Base-by-base conservation (phyloP, 2,113 vertebrate species). In the Anser brachyrhynchus region DNA sequence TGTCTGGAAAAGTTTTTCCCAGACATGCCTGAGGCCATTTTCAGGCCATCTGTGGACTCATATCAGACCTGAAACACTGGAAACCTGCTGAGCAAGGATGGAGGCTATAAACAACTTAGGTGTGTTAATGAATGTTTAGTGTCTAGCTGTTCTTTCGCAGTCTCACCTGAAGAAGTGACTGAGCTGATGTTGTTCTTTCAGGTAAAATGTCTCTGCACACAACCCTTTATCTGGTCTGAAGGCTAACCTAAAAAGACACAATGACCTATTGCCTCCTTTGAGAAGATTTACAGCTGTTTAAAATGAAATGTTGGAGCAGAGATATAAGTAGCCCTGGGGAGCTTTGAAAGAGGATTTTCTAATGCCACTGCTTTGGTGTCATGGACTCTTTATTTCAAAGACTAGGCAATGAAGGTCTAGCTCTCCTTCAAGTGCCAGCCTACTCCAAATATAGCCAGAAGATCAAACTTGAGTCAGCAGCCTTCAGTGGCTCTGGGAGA, bases 31-130 rank as follows among this genome's bases (percentile, higher is more conserved):
- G 1, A 87, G 59, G 92, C 65, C 5, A 1, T 78, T 95, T 87
- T 70, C 86, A 93, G 89, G 81, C 17, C 61, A 78, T 35, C 43
- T 85, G 35, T 41, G 58, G 43, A 79, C 21, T 82, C 74, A 76
- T 54, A 93, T 35, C 58, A 82, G 84, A 87, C 62, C 61, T 91
- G 91, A 91, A 90, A 80, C 41, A 41, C 67, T 80, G 69, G 55
- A 93, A 97, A 97, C 89, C 87, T 95, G 87, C 62, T 91, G 84
- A 82, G 71, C 87, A 82, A 82, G 94, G 80, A 37, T 84, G 70
- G 43, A 61, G 81, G 39, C 70, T 84, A 19, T 70, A 93, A 96
- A 87, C 91, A 87, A 8, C 21, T 64, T 65, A 72, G 39, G 29
- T 89, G 62, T 58, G 87, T 91, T 79, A 79, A 90, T 87, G 73